phyloP scores from a whole-genome alignment of 2,888 invertebrate genomes.

The Silvanus unidentatus region DNA sequence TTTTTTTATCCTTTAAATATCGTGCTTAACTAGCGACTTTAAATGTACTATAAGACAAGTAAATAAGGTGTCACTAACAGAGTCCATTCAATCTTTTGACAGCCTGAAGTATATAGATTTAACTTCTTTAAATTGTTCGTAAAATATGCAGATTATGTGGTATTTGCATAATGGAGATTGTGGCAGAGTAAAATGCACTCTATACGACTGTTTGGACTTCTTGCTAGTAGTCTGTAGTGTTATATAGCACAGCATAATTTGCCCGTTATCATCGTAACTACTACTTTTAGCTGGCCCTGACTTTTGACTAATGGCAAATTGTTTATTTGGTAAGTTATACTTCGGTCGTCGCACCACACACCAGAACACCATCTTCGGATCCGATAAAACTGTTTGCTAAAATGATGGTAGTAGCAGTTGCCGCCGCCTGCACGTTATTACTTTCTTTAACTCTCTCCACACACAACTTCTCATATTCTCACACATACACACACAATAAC shows the following conservation, averaged over 20 bases:
- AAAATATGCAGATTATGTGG: slow-evolving; percentile 44
- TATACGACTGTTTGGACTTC: slow-evolving; percentile 39
- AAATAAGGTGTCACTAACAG: slow-evolving; percentile 30
- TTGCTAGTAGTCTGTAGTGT: slow-evolving; percentile 33
- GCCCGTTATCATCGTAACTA: slow-evolving; percentile 41
- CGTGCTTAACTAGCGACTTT: too few relatives aligned
- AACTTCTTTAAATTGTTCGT: slow-evolving; percentile 43
- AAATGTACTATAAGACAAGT: too few relatives aligned
- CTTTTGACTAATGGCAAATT: slow-evolving; percentile 30
- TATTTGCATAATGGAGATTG: slow-evolving; percentile 45
- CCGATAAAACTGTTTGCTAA: slow-evolving; percentile 39
- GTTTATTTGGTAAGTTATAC: slow-evolving; percentile 31
- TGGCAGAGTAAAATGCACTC: slow-evolving; percentile 30
- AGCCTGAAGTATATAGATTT: slow-evolving; percentile 33
- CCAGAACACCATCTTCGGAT: slow-evolving; percentile 25
- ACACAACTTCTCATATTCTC: too few relatives aligned
- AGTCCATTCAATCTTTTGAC: slow-evolving; percentile 32
- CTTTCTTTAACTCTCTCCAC: slow-evolving; percentile 34
- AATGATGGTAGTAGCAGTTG: slow-evolving; percentile 27
- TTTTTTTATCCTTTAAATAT: too few relatives aligned
- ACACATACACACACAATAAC: too few relatives aligned
- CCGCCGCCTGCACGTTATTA: slow-evolving; percentile 42
- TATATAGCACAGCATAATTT: slow-evolving; percentile 36
- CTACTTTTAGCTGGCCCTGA: slow-evolving; percentile 24
- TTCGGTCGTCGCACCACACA: slow-evolving; percentile 12